Evolutionary conservation across 2,888 invertebrate genomes (phyloP).

Genomic region (Alentia gelatinosa): DNA sequence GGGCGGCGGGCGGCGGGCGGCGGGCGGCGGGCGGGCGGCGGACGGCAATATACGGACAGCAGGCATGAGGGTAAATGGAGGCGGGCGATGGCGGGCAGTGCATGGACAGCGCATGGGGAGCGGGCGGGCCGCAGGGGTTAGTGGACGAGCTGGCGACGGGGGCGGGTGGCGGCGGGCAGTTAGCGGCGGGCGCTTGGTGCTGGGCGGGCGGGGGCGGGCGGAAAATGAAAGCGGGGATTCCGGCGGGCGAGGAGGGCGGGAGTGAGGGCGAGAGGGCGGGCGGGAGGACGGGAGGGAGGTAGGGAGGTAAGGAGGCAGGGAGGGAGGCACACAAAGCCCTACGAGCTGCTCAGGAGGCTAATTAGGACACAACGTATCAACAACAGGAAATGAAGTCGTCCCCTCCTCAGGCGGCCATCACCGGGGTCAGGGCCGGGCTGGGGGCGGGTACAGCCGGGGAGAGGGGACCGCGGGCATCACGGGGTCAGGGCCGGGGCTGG

Average conservation of each 20-base stretch:
- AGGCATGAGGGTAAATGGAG: too few species aligned
- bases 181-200: not conserved
- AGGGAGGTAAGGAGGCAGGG: too few species aligned
- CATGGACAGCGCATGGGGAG: not conserved
- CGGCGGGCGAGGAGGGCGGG: not conserved
- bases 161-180: not conserved
- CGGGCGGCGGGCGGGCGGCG: not conserved
- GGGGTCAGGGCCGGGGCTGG: not conserved
- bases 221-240: not conserved
- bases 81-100: too few species aligned
- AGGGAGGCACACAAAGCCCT: not conserved
- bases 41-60: too few species aligned
- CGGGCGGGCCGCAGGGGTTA: not conserved
- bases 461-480: not conserved
- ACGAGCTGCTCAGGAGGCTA: too few species aligned
- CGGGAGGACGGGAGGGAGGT: too few species aligned
- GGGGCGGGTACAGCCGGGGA: not conserved
- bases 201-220: not conserved
- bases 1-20: too few species aligned
- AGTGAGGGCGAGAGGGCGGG: too few species aligned
- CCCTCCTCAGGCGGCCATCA: not conserved
- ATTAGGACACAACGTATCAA: slow-evolving; percentile 8
- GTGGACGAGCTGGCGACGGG: not conserved
- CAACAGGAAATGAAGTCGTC: slow-evolving; percentile 3
- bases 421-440: not conserved